phyloP scores from a whole-genome alignment of 2,797 vertebrate genomes.

The Alauda arvensis region DNA sequence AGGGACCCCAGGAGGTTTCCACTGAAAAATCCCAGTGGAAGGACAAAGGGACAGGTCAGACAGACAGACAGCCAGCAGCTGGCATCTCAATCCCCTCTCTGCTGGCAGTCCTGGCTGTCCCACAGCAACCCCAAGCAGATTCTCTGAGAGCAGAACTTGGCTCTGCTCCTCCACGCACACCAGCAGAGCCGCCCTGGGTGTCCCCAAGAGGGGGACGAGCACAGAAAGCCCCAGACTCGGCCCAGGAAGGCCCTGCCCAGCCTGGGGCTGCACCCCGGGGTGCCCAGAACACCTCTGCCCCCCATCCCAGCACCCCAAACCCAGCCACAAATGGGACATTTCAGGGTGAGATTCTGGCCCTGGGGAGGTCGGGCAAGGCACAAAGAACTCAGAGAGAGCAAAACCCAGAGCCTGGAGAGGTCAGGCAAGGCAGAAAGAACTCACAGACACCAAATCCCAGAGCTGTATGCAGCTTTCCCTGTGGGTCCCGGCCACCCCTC shows the following conservation, averaged over 20 bases:
- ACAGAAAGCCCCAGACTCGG: accelerated
- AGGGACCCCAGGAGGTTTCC: neutral
- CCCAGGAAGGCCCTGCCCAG: neutral
- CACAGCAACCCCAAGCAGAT: neutral
- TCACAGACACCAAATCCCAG: too few relatives aligned
- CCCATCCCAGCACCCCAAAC: too few relatives aligned
- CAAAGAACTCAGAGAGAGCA: neutral
- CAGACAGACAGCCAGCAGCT: neutral
- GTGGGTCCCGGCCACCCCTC: neutral
- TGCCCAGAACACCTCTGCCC: neutral
- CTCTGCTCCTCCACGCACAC: neutral
- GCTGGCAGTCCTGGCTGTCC: neutral
- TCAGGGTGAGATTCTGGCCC: neutral
- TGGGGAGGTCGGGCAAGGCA: neutral
- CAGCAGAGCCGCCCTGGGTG: neutral
- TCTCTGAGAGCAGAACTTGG: neutral
- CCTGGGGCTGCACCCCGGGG: neutral
- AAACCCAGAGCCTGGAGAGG: neutral
- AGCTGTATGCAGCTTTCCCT: accelerated
- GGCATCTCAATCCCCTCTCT: neutral
- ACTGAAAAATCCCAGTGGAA: neutral
- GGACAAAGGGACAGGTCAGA: neutral
- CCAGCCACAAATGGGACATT: neutral
- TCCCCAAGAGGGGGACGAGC: neutral
- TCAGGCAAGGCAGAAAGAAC: too few relatives aligned